Evolutionary conservation across 2,113 vertebrate genomes (phyloP).

Genomic region (Centropristis striata): DNA sequence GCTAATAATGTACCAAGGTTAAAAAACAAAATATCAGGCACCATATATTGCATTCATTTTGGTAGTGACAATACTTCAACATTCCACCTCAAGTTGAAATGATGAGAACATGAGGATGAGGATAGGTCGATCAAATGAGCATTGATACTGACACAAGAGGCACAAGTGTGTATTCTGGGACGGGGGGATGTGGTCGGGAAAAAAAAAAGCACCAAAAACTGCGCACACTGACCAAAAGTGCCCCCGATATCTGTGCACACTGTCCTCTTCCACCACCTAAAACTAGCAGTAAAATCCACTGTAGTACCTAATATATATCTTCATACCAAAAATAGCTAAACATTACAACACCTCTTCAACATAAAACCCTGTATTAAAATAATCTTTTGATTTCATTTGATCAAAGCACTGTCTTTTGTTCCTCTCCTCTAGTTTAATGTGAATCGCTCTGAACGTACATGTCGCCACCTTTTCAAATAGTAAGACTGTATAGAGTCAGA

Average conservation of each 20-base stretch:
- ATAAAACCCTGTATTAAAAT: slow-evolving; percentile 85
- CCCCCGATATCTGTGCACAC: slow-evolving; percentile 62
- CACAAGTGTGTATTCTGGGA: slow-evolving; percentile 51
- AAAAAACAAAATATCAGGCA: slow-evolving; percentile 38
- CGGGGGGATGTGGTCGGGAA: slow-evolving; percentile 17
- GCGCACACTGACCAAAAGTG: slow-evolving; percentile 47
- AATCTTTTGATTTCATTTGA: slow-evolving; percentile 69
- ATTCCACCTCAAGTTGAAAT: slow-evolving; percentile 41
- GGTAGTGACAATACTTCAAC: slow-evolving; percentile 54
- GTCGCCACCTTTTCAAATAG: slow-evolving; percentile 30
- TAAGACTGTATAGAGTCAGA: slow-evolving; percentile 56
- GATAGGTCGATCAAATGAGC: slow-evolving; percentile 43
- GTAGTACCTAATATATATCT: slow-evolving; percentile 85
- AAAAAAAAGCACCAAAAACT: slow-evolving; percentile 21
- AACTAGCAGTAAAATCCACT: slow-evolving; percentile 74
- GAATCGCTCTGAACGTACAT: slow-evolving; percentile 51
- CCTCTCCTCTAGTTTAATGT: slow-evolving; percentile 49
- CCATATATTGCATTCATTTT: slow-evolving; percentile 53
- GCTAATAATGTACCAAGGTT: slow-evolving; percentile 68
- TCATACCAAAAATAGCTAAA: slow-evolving; percentile 78
- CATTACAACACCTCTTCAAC: slow-evolving; percentile 71
- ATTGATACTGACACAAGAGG: slow-evolving; percentile 59
- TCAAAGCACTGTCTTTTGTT: slow-evolving; percentile 71
- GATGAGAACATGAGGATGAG: slow-evolving; percentile 23
- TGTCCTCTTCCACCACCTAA: slow-evolving; percentile 66